Evolutionary conservation across 1,140 invertebrate genomes (phyloP).

Genomic region (Muscidifurax raptorellus): DNA sequence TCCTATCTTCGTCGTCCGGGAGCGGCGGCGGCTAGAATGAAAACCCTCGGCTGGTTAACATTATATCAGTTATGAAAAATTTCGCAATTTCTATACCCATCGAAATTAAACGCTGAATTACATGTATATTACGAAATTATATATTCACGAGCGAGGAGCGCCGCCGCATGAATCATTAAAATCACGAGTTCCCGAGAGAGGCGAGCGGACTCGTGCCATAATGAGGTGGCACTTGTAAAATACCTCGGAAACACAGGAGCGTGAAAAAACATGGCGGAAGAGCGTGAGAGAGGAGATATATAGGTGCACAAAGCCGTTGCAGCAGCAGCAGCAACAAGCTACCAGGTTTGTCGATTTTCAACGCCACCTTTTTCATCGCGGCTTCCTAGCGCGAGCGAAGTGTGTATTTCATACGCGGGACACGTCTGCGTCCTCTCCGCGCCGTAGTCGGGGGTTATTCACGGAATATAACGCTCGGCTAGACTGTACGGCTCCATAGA

Average conservation of each 20-base stretch:
- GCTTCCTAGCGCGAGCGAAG: neutral
- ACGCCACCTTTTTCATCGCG: neutral
- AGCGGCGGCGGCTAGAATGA: neutral
- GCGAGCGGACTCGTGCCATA: neutral
- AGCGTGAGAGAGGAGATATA: constrained; percentile 17
- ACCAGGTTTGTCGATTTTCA: neutral
- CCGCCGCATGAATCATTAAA: neutral
- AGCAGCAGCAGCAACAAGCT: neutral
- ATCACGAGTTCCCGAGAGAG: constrained; percentile 15
- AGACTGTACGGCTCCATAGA: neutral
- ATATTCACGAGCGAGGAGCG: neutral
- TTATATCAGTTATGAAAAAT: neutral
- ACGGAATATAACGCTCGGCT: neutral
- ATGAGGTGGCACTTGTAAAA: constrained; percentile 45
- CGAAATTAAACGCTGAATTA: neutral
- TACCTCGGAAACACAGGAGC: constrained; percentile 43
- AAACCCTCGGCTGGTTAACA: neutral
- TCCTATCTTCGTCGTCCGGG: no score
- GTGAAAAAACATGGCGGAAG: constrained; percentile 41
- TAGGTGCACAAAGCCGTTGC: neutral
- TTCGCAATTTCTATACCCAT: neutral
- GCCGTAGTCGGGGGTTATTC: neutral
- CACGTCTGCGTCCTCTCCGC: neutral
- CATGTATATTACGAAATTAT: neutral
- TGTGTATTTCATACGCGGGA: neutral